Percentiles rank a stretch among this genome's conserved stretches.
phyloP scores from a whole-genome alignment of 1,140 invertebrate species.

The Acromyrmex charruanus region DNA sequence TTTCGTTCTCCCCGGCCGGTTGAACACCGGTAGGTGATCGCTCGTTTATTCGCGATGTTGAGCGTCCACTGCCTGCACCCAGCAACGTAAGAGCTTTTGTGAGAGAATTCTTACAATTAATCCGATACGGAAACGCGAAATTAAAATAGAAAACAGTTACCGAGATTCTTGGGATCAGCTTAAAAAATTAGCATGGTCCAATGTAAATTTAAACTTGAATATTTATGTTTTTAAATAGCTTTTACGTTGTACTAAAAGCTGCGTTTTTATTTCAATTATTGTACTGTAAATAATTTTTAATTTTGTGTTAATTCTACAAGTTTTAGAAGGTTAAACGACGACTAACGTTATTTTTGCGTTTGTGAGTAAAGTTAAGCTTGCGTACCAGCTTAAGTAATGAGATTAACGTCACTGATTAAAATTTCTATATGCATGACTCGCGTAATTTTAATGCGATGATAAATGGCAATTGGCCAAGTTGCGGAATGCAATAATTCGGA shows the following conservation, averaged over 20 bases:
- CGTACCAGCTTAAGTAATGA: conserved; percentile 34
- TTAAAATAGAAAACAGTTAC: neutral
- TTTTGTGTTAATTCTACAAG: conserved; percentile 1
- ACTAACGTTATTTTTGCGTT: conserved; percentile 35
- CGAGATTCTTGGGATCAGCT: conserved; percentile 6
- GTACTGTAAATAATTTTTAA: conserved; percentile 2
- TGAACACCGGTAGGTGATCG: conserved; percentile 53
- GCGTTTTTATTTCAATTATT: conserved; percentile 3
- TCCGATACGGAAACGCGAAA: neutral
- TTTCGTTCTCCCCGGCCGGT: conserved; percentile 73
- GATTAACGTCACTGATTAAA: conserved; percentile 58
- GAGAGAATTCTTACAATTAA: conserved; percentile 26
- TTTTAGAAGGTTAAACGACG: neutral
- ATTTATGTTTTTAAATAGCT: conserved; percentile 14
- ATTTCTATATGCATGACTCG: conserved; percentile 13
- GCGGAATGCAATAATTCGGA: conserved; percentile 8
- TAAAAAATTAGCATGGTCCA: neutral
- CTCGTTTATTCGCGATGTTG: conserved; percentile 62
- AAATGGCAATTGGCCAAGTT: conserved; percentile 33
- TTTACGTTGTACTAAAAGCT: neutral
- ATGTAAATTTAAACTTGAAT: conserved; percentile 16
- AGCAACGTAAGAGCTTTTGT: neutral
- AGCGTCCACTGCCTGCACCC: conserved; percentile 37
- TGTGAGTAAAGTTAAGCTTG: neutral
- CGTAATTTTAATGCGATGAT: conserved; percentile 61